Evolutionary conservation across 2,113 vertebrate species (phyloP), one percentile per base, ranked within the genome.

Genomic region (Heterochromis multidens): DNA sequence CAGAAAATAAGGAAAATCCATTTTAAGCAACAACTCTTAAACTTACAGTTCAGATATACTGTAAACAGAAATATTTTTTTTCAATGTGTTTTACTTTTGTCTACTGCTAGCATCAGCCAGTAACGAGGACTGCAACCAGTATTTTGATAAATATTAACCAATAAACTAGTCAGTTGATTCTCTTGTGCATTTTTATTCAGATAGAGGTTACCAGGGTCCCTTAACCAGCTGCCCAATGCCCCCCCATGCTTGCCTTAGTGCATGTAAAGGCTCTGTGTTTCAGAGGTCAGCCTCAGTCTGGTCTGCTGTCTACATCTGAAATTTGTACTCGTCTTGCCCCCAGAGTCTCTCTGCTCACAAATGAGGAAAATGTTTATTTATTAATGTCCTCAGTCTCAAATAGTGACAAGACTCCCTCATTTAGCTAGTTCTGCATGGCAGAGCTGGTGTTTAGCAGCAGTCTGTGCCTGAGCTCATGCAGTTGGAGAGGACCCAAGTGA

Each of bases 331-430:
- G 10, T 21, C 11, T 58, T 37, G 21, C 63, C 83, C 67, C 80
- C 46, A 40, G 56, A 84, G 77, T 60, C 35, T 62, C 31, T 37
- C 57, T 43, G 21, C 78, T 90, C 87, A 77, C 84, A 81, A 29
- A 61, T 72, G 78, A 89, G 65, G 27, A 67, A 78, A 86, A 81
- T 74, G 79, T 29, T 86, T 88, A 85, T 88, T 93, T 91, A 91
- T 90, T 93, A 57, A 89, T 93, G 86, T 91, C 81, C 79, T 85
- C 81, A 10, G 17, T 86, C 80, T 80, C 77, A 60, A 65, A 82
- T 88, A 88, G 74, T 84, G 92, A 93, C 90, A 88, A 85, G 46
- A 88, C 84, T 79, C 84, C 85, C 78, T 93, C 84, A 80, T 92
- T 89, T 87, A 82, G 85, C 43, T 77, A 63, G 88, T 93, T 92